A percentile compares a stretch with the other conserved stretches of the same genome.
Evolutionary conservation across 2,888 invertebrate genomes (phyloP).

Genomic region (Leptinotarsa rubiginosa): DNA sequence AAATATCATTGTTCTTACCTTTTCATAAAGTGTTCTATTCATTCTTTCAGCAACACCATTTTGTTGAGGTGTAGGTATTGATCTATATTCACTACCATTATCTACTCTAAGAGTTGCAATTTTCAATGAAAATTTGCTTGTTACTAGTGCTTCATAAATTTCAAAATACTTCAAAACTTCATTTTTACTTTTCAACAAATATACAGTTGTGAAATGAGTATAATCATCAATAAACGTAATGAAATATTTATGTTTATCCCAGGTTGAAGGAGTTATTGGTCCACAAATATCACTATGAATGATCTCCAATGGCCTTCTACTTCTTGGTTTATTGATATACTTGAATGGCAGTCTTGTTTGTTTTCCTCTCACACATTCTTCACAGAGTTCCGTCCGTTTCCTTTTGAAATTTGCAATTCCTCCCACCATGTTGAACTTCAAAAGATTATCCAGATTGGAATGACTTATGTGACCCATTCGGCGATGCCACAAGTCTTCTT

Average conservation of each 20-base stretch:
- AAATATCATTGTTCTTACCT: neutral
- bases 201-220: neutral
- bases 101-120: neutral
- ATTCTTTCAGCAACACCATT: neutral
- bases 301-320: too few species aligned
- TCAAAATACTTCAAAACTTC: neutral
- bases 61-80: neutral
- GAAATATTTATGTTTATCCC: neutral
- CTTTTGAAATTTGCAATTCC: neutral
- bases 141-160: neutral
- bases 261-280: neutral
- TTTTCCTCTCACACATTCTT: neutral
- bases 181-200: neutral
- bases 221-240: slow-evolving; percentile 6
- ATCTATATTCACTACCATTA: neutral
- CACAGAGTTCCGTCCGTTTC: neutral
- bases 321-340: too few species aligned
- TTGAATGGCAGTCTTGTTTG: too few species aligned
- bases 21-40: neutral
- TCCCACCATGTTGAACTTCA: too few species aligned
- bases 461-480: too few species aligned
- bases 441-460: too few species aligned
- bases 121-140: neutral
- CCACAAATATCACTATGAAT: neutral
- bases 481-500: too few species aligned